These are phyloP conservation scores for Hyperoodon ampullatus DNA, from an alignment of 2,113 vertebrate species.

Conservation along the genomic window DNA sequence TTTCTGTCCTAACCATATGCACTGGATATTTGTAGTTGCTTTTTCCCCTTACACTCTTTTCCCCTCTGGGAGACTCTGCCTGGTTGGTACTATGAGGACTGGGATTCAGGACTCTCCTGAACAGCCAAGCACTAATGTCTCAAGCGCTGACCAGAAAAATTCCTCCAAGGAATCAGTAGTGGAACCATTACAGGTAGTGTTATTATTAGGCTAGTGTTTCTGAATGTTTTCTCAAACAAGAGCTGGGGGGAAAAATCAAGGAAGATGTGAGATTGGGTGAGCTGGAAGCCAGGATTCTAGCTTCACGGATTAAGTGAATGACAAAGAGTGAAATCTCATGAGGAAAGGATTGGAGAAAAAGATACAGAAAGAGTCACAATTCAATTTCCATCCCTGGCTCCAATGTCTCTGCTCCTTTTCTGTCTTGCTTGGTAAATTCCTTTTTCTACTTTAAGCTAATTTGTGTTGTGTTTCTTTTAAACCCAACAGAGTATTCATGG, in stretches of 20 bases:
- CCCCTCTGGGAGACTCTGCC: not conserved
- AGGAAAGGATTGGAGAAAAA: not conserved
- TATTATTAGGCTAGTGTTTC: not conserved
- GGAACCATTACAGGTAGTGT: not conserved
- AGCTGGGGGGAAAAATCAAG: not conserved
- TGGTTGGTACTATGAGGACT: not conserved
- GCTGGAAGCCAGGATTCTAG: not conserved
- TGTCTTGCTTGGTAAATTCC: not conserved
- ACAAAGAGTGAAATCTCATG: not conserved
- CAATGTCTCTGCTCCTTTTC: not conserved
- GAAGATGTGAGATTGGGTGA: not conserved
- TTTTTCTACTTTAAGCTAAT: not conserved
- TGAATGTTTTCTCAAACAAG: not conserved
- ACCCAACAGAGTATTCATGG: not conserved
- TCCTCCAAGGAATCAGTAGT: not conserved
- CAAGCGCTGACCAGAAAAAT: not conserved
- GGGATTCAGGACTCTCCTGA: not conserved
- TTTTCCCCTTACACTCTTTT: fast-evolving
- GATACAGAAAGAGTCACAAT: not conserved
- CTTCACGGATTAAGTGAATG: not conserved
- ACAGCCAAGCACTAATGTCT: fast-evolving
- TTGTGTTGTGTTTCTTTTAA: not conserved
- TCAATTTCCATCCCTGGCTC: not conserved
- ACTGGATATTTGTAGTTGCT: not conserved
- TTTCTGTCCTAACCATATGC: not conserved